Evolutionary conservation across 2,888 invertebrate species (phyloP).

Genomic region (Arrhopalites spinosus): DNA sequence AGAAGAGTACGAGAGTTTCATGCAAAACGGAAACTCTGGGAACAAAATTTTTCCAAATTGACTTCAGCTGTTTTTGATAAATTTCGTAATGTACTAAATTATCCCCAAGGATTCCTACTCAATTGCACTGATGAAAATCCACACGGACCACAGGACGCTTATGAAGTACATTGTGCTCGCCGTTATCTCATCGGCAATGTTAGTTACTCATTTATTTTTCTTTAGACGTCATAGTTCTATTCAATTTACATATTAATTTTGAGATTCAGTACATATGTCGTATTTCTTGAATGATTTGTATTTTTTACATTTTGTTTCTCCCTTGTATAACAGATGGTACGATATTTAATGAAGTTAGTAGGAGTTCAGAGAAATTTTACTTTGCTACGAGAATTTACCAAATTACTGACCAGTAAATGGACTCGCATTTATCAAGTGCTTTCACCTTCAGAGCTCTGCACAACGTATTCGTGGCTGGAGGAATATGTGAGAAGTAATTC

Average conservation of each 20-base stretch:
- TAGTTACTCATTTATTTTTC: constrained; percentile 3
- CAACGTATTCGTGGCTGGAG: constrained; percentile 22
- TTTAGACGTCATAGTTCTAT: not conserved
- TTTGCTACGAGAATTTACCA: constrained; percentile 27
- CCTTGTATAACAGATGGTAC: constrained; percentile 19
- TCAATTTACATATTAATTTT: not conserved
- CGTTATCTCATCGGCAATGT: constrained; percentile 26
- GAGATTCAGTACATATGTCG: no score
- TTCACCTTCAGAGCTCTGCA: not conserved
- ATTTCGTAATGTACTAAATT: constrained; percentile 20
- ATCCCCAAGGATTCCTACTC: constrained; percentile 31
- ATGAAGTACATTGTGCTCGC: constrained; percentile 10
- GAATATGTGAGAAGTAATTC: constrained; percentile 17
- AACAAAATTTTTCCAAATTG: constrained; percentile 40
- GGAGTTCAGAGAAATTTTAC: constrained; percentile 18
- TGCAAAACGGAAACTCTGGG: constrained; percentile 38
- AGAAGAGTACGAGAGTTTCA: constrained; percentile 42
- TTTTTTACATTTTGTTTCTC: not conserved
- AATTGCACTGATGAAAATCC: constrained; percentile 30
- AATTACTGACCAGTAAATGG: constrained; percentile 12
- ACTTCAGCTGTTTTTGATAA: constrained; percentile 36
- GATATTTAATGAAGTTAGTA: constrained; percentile 34
- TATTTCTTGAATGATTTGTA: no score
- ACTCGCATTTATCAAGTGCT: constrained; percentile 26
- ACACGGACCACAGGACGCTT: constrained; percentile 24